Base-by-base conservation (phyloP, 1,140 invertebrate species). In the Hesperophylax magnus region DNA sequence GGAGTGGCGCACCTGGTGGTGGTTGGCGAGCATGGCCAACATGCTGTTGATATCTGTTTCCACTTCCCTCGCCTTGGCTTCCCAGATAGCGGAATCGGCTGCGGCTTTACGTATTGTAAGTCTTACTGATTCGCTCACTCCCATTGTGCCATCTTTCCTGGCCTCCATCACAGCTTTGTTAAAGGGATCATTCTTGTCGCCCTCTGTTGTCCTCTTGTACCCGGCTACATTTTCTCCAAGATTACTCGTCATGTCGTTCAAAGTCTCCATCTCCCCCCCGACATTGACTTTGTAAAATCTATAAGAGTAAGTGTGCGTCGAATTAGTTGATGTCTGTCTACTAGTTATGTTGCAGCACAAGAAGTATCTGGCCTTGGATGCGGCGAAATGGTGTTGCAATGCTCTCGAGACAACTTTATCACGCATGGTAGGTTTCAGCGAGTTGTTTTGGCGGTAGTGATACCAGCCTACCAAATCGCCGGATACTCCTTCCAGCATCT, bases 401-500 rank as follows among this genome's bases (percentile, higher is more conserved):
- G 91, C 89, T 86, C 90, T 92, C 53, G 93, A 91, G 79, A 93
- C 86, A 78, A 92, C 84, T 85, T 90, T 92, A 77, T 93, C 92
- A 63, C 91, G 86, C 53, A 93, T 86, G 3, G 91, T 91, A 6
- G 88, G 89, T 61, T 86, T 87, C 11, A 93, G 86, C 34, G 85
- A 86, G 54, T 86, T 87, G 74, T 91, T 90, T 82, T 89, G 86
- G 75, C 92, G 88, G 83, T 92, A 93, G 82, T 89, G 90, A 85
- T 92, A 93, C 93, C 93, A 93, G 20, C 93, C 93, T 14, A 93
- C 90, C 53, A 93, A 88, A 84, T 91, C 89, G 9, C 84, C 89
- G 88, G 54, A 88, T 89, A 54, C 90, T 60, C 89, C 88, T 17
- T 87, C 86, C 6, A 93, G 81, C 61, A 92, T 86, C 20, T 88